These are phyloP conservation scores for Platysternon megacephalum DNA, from an alignment of 2,113 vertebrate species.

Conservation along the genomic window DNA sequence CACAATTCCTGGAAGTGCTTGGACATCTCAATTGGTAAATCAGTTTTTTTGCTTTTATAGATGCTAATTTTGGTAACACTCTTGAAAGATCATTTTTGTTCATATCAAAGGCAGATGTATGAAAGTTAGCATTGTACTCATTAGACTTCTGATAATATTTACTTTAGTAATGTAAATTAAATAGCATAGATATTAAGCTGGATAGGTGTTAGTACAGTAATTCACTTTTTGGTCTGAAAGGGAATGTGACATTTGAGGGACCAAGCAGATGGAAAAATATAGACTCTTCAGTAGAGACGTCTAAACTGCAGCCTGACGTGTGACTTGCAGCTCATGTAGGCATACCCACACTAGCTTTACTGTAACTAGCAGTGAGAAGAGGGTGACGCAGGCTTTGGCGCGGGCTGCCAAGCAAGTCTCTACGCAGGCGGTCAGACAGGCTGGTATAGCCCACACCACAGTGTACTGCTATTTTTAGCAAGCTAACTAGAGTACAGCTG, in stretches of 20 bases:
- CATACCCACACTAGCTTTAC: background rate
- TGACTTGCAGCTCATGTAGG: background rate
- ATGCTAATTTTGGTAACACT: background rate
- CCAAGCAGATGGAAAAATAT: background rate
- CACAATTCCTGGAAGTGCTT: background rate
- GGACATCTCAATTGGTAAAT: background rate
- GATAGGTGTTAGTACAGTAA: background rate
- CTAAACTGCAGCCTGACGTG: background rate
- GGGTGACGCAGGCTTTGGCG: background rate
- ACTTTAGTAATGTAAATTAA: background rate
- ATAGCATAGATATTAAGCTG: background rate
- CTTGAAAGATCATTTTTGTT: background rate
- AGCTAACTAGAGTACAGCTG: background rate
- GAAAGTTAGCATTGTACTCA: background rate
- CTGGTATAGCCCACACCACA: background rate
- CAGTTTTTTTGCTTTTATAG: background rate
- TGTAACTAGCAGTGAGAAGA: background rate
- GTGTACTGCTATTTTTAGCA: background rate
- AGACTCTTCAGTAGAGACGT: background rate
- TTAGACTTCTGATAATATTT: background rate
- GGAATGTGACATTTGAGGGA: background rate
- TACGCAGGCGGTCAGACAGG: background rate
- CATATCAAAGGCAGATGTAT: background rate
- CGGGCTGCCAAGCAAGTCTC: background rate
- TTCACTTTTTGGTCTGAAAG: background rate